Evolutionary conservation across 2,797 vertebrate genomes (phyloP).

Genomic region (Anas bahamensis): DNA sequence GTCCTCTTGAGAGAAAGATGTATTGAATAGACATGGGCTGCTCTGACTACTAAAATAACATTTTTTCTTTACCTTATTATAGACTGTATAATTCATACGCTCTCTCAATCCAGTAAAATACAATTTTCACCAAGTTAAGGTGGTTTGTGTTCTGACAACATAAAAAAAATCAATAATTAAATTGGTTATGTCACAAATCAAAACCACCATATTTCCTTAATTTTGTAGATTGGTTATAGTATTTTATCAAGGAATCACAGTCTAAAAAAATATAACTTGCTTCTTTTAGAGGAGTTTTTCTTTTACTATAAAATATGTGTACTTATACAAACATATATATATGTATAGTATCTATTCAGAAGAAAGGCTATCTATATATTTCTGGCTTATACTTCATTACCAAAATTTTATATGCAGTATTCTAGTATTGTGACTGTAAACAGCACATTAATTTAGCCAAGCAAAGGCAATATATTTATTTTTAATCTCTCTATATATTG

Average conservation of each 20-base stretch:
- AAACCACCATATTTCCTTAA: not conserved
- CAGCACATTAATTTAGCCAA: not conserved
- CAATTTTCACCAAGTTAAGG: not conserved
- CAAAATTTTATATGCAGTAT: not conserved
- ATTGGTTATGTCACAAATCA: not conserved
- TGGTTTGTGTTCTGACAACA: not conserved
- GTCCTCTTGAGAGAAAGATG: not conserved
- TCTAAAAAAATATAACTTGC: not conserved
- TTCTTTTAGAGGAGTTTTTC: not conserved
- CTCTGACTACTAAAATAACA: not conserved
- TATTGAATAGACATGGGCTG: not conserved
- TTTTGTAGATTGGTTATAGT: not conserved
- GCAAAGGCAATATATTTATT: not conserved
- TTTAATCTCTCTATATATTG: not conserved
- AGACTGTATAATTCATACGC: not conserved
- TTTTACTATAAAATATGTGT: not conserved
- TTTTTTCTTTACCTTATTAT: not conserved
- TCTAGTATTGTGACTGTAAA: not conserved
- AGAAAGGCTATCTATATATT: not conserved
- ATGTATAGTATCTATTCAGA: not conserved
- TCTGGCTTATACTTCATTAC: not conserved
- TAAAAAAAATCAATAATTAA: not conserved
- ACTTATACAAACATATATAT: rapidly evolving
- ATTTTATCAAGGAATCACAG: not conserved
- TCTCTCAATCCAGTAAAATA: not conserved